Evolutionary conservation across 2,888 invertebrate species (phyloP).

Genomic region (Dolichomitus sp.): DNA sequence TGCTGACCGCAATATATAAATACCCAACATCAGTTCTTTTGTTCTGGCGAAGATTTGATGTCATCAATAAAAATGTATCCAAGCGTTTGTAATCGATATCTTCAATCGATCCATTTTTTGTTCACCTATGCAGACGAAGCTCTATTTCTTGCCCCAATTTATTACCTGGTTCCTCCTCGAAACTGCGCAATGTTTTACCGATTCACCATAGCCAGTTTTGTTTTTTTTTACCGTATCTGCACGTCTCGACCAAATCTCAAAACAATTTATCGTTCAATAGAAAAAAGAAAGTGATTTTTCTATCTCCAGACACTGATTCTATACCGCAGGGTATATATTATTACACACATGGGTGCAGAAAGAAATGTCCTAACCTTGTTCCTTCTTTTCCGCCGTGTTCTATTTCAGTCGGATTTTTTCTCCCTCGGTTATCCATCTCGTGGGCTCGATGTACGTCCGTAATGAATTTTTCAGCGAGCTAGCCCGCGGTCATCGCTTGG

Average conservation of each 20-base stretch:
- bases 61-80: neutral
- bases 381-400: neutral
- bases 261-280: neutral
- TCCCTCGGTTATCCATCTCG: slow-evolving; percentile 21
- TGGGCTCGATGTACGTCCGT: slow-evolving; percentile 21
- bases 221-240: neutral
- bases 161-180: neutral
- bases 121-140: neutral
- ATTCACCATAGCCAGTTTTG: neutral
- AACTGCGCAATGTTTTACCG: neutral
- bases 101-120: neutral
- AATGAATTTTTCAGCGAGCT: slow-evolving; percentile 54
- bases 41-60: neutral
- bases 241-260: neutral
- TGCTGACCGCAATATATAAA: neutral
- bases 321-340: neutral
- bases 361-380: neutral
- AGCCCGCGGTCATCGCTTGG: neutral
- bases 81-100: neutral
- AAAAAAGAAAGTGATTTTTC: neutral
- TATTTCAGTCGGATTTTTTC: neutral
- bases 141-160: neutral
- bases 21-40: neutral
- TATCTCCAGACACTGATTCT: slow-evolving; percentile 1
- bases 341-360: neutral